Base-by-base conservation (phyloP, 2,888 invertebrate genomes). In the Neria commutata region DNA sequence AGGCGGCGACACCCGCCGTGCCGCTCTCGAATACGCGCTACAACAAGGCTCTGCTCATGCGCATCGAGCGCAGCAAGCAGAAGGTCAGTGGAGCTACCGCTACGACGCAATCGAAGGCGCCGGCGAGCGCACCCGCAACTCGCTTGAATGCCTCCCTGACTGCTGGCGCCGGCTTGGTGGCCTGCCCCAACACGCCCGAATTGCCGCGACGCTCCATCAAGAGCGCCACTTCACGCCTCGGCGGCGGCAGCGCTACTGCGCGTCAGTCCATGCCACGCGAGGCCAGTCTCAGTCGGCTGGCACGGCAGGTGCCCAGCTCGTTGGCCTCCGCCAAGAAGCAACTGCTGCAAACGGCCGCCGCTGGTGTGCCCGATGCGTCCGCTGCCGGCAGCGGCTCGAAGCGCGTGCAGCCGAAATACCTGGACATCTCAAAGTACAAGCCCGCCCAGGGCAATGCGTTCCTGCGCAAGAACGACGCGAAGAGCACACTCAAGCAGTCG, bases 1-100 rank as follows among this genome's bases (percentile, higher is more conserved):
- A 67, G 2, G 6, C 42, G 17, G n/a, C n/a, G n/a, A n/a, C n/a
- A n/a, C 37, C 34, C 14, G 16, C 67, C 1, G 60, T 54, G 5
- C 80, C 81, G 53, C 69, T 86, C 59, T 82, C 84, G 42, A 85
- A 84, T 64, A 87, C 87, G 74, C 86, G 85, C 59, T 88, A 88
- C 68, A 94, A 94, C 77, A 85, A 91, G 65, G 89, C 91, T n/a
- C 84, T 88, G 61, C 85, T 89, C 75, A 83, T 90, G 82, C 83
- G 91, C 46, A 80, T 82, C 54, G 82, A 82, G 56, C 73, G 80
- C 6, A 82, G 81, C 65, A 82, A 81, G 47, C 80, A 80, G 60
- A 76, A 76, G 45, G 80, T 77, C 1, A n/a, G n/a, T n/a, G n/a
- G n/a, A n/a, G n/a, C n/a, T n/a, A n/a, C n/a, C 70, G 74, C 14